Evolutionary conservation across 2,113 vertebrate species (phyloP).

Genomic region (Pandion haliaetus): DNA sequence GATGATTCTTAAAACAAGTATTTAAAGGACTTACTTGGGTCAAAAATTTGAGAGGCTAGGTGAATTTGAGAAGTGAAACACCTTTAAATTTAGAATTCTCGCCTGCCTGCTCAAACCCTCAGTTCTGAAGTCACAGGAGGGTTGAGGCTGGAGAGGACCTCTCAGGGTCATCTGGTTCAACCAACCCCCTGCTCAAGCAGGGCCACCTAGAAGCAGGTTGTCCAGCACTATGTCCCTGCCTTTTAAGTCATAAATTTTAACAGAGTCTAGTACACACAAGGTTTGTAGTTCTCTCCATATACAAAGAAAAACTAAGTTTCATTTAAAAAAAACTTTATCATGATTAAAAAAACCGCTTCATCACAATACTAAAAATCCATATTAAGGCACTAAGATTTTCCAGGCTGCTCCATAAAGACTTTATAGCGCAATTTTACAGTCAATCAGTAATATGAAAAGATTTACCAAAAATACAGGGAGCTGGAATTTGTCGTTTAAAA

Average conservation of each 20-base stretch:
- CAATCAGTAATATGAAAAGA: neutral
- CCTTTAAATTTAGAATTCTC: neutral
- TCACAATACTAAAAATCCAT: neutral
- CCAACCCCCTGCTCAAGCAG: neutral
- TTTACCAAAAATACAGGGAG: slow-evolving; percentile 93
- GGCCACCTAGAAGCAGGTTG: neutral
- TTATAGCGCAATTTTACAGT: neutral
- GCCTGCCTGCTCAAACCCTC: neutral
- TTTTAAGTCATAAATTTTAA: neutral
- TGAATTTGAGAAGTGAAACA: neutral
- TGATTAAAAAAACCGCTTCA: neutral
- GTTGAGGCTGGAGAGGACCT: neutral
- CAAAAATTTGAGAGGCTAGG: neutral
- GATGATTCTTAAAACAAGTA: neutral
- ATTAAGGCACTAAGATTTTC: neutral
- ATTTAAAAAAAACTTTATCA: neutral
- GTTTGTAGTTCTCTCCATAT: neutral
- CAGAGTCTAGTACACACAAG: neutral
- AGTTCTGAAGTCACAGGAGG: neutral
- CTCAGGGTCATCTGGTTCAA: neutral
- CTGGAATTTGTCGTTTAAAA: slow-evolving; percentile 97
- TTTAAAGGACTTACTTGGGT: neutral
- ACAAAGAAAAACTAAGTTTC: neutral
- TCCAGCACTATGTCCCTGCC: neutral
- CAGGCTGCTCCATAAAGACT: neutral